phyloP scores from a whole-genome alignment of 2,113 vertebrate genomes.

The Aldabrachelys gigantea region DNA sequence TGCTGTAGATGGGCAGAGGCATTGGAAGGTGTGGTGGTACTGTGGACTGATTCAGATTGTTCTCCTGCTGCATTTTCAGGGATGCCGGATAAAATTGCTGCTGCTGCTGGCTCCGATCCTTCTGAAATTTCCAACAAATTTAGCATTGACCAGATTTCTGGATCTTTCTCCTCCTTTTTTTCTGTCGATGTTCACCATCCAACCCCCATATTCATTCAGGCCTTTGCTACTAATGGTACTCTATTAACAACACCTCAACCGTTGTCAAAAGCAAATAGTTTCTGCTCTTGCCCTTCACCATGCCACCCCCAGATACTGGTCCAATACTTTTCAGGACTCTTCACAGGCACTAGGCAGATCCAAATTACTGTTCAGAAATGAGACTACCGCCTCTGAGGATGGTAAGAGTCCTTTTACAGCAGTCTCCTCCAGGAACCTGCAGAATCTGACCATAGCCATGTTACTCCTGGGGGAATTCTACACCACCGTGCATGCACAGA shows the following conservation, averaged over 20 bases:
- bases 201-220: not conserved
- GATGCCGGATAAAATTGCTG: slow-evolving; percentile 54
- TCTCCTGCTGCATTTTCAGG: slow-evolving; percentile 62
- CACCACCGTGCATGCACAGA: too few relatives aligned
- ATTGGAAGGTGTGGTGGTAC: slow-evolving; percentile 73
- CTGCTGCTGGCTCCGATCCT: slow-evolving; percentile 82
- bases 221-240: not conserved
- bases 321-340: not conserved
- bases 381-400: not conserved
- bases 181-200: not conserved
- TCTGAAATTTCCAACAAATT: slow-evolving; percentile 81
- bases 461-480: too few relatives aligned
- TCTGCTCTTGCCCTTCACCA: not conserved
- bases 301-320: not conserved
- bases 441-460: not conserved
- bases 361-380: not conserved
- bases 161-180: not conserved
- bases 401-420: not conserved
- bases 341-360: not conserved
- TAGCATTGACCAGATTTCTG: not conserved
- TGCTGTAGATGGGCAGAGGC: slow-evolving; percentile 60
- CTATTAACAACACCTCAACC: not conserved
- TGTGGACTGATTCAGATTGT: slow-evolving; percentile 81
- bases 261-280: not conserved
- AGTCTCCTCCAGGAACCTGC: not conserved